Conservation (phyloP, 1,140 invertebrate species). For the Metopolophium dirhodum region DNA sequence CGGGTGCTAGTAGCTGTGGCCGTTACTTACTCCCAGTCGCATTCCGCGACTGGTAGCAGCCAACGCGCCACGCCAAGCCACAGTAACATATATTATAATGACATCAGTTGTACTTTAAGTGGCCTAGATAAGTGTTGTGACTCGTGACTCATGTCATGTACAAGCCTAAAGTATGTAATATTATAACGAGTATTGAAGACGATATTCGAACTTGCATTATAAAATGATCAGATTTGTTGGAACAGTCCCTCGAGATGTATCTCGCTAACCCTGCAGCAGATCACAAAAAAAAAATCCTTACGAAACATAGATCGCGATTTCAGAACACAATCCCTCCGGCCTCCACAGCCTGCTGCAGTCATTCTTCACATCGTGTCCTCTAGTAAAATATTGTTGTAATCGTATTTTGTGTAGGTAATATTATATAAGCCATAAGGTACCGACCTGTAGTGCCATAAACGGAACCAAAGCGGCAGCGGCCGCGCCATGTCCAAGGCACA, state of each 20-base stretch:
- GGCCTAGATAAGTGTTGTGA: neutral
- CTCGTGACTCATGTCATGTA: neutral
- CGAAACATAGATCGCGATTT: too few species aligned
- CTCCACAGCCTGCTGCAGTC: neutral
- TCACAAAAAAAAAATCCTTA: too few species aligned
- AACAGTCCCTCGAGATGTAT: too few species aligned
- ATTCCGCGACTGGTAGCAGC: too few species aligned
- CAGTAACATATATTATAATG: neutral
- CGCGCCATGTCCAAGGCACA: conserved; percentile 69
- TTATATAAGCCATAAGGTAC: conserved; percentile 62
- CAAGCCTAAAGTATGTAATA: neutral
- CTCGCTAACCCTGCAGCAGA: too few species aligned
- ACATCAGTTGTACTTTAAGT: neutral
- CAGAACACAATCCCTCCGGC: neutral
- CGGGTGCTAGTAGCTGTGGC: too few species aligned
- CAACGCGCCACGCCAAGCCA: too few species aligned
- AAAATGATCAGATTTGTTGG: neutral
- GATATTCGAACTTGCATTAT: neutral
- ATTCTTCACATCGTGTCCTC: too few species aligned
- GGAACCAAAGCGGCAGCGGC: conserved; percentile 71
- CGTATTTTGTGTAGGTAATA: conserved; percentile 59
- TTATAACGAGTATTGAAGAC: too few species aligned
- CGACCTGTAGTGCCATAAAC: conserved; percentile 68
- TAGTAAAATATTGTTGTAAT: too few species aligned
- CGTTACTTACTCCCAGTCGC: too few species aligned